Evolutionary conservation across 1,140 invertebrate species (phyloP).

Genomic region (Chymomyza costata): DNA sequence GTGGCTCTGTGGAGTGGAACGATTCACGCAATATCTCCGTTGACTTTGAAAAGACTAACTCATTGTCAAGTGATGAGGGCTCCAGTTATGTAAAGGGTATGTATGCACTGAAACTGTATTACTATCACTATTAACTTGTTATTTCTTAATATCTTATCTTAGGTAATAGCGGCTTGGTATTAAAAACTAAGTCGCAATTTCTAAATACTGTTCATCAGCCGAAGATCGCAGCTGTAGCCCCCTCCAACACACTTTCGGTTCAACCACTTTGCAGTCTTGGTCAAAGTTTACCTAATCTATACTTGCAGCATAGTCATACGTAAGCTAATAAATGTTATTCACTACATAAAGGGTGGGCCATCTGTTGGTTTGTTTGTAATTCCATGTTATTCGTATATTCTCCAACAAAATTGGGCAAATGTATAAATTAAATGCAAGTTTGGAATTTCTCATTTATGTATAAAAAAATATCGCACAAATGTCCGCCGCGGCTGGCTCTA

Average conservation of each 20-base stretch:
- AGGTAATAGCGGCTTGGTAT: conserved; percentile 38
- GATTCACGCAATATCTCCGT: conserved; percentile 77
- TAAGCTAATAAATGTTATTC: too few relatives aligned
- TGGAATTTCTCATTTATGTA: too few relatives aligned
- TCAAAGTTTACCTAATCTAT: conserved; percentile 85
- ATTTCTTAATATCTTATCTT: too few relatives aligned
- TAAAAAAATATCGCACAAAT: too few relatives aligned
- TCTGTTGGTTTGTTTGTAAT: too few relatives aligned
- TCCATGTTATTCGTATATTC: too few relatives aligned
- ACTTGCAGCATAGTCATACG: conserved; percentile 67
- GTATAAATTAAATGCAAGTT: too few relatives aligned
- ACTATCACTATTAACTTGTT: neutral
- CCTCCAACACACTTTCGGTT: conserved; percentile 85
- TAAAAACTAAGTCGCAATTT: conserved; percentile 54
- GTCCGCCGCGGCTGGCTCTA: too few relatives aligned
- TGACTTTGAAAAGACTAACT: conserved; percentile 77
- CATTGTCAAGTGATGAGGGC: conserved; percentile 77
- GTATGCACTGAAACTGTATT: too few relatives aligned
- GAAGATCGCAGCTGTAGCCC: conserved; percentile 54
- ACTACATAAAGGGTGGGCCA: conserved; percentile 42
- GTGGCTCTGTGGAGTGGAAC: conserved; percentile 86
- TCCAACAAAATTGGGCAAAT: too few relatives aligned
- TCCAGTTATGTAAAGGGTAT: conserved; percentile 59
- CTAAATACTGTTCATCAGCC: conserved; percentile 70
- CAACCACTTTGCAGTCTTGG: conserved; percentile 82